These are phyloP conservation scores for Brenthis ino DNA, from an alignment of 2,888 invertebrate genomes.

Conservation along the genomic window DNA sequence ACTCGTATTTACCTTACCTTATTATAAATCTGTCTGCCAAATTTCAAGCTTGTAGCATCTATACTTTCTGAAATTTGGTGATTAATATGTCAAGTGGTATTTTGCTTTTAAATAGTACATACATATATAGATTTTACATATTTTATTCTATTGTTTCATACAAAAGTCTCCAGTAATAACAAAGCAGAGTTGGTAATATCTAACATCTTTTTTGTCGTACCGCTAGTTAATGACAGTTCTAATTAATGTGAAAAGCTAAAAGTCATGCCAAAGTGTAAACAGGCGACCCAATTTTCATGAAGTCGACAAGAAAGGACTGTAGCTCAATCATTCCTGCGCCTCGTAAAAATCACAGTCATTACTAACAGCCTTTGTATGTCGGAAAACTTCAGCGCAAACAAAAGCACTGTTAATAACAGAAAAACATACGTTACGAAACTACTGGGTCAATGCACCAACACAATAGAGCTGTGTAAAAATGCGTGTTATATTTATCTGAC, in stretches of 20 bases:
- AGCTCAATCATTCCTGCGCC: conserved; percentile 28
- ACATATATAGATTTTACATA: no score
- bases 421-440: conserved; percentile 64
- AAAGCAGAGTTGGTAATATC: neutral
- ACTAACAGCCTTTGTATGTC: conserved; percentile 30
- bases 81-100: no score
- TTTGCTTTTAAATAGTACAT: no score
- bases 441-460: conserved; percentile 59
- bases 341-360: conserved; percentile 32
- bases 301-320: conserved; percentile 8
- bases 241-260: conserved; percentile 14
- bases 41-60: no score
- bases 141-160: neutral
- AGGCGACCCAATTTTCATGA: conserved; percentile 12
- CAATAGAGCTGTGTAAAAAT: conserved; percentile 34
- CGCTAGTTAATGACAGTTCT: neutral
- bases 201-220: neutral
- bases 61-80: no score
- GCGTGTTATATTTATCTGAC: conserved; percentile 23
- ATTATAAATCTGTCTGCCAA: no score
- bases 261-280: conserved; percentile 1
- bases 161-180: neutral
- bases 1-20: no score
- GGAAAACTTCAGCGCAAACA: conserved; percentile 35
- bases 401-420: conserved; percentile 49